Evolutionary conservation across 2,797 vertebrate genomes (phyloP).

Genomic region (Chiroxiphia lanceolata): DNA sequence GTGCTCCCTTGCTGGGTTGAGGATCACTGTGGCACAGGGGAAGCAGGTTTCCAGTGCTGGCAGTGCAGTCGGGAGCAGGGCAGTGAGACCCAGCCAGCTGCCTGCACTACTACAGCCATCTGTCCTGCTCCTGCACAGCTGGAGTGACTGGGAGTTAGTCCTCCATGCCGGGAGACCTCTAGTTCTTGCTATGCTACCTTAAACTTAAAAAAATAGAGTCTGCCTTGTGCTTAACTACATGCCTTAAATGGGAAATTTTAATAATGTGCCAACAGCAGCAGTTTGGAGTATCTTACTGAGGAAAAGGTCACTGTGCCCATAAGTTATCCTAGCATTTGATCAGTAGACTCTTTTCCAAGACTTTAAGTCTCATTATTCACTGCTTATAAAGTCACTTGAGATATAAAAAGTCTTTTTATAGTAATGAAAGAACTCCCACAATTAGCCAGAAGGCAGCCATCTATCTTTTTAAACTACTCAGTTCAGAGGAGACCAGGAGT

Average conservation of each 20-base stretch:
- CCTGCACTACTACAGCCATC: neutral
- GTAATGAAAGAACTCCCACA: constrained; percentile 75
- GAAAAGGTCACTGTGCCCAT: constrained; percentile 73
- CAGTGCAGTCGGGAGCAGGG: neutral
- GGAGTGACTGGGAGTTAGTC: neutral
- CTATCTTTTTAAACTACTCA: constrained; percentile 75
- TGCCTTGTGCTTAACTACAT: neutral
- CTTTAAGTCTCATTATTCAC: constrained; percentile 75
- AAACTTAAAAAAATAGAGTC: constrained; percentile 14
- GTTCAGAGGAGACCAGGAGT: constrained; percentile 61
- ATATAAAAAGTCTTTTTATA: constrained; percentile 75
- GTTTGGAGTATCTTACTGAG: constrained; percentile 62
- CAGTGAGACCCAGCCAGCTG: neutral
- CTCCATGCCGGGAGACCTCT: neutral
- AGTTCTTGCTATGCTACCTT: constrained; percentile 27
- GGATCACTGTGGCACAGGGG: neutral
- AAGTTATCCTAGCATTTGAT: constrained; percentile 74
- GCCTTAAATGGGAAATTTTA: constrained; percentile 57
- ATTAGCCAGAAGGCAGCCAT: constrained; percentile 81
- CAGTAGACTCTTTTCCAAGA: constrained; percentile 64
- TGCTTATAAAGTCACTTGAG: constrained; percentile 76
- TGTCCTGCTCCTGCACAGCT: neutral
- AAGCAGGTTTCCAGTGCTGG: neutral
- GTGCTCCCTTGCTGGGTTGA: neutral
- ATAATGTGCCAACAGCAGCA: constrained; percentile 70